Evolutionary conservation across 1,140 invertebrate genomes (phyloP).

Genomic region (Drosophila nasuta): DNA sequence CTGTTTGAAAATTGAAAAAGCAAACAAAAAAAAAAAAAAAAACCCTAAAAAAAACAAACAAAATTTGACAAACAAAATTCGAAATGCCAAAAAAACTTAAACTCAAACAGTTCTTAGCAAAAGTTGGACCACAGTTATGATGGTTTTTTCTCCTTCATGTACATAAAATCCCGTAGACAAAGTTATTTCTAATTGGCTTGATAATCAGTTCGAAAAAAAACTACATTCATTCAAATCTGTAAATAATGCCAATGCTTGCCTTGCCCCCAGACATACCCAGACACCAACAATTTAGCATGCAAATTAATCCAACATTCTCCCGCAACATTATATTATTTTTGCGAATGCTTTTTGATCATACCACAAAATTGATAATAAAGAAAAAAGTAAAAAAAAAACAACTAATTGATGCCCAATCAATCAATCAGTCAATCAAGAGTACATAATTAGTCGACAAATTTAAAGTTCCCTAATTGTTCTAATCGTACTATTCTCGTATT

Average conservation of each 20-base stretch:
- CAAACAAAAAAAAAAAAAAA: slow-evolving; percentile 20
- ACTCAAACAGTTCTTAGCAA: slow-evolving; percentile 14
- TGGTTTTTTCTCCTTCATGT: slow-evolving; percentile 1
- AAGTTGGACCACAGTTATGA: slow-evolving; percentile 10
- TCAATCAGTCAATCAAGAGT: slow-evolving; percentile 3
- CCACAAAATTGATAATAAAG: neutral
- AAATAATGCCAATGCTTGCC: neutral
- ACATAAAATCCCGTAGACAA: slow-evolving; percentile 12
- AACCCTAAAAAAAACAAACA: neutral
- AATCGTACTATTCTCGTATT: slow-evolving; percentile 22
- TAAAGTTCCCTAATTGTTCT: slow-evolving; percentile 24
- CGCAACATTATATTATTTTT: slow-evolving; percentile 9
- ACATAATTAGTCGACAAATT: slow-evolving; percentile 12
- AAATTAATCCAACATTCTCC: neutral
- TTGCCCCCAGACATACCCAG: slow-evolving; percentile 1
- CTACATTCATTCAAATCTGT: neutral
- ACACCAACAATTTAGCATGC: slow-evolving; percentile 16
- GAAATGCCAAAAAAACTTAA: slow-evolving; percentile 7
- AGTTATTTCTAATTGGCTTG: slow-evolving; percentile 41
- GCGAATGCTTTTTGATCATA: slow-evolving; percentile 42
- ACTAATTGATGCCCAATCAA: neutral
- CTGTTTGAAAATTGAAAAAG: slow-evolving; percentile 52
- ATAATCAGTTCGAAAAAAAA: slow-evolving; percentile 5
- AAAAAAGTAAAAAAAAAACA: neutral
- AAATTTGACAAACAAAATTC: slow-evolving; percentile 16